Evolutionary conservation across 2,797 vertebrate species (phyloP).

Genomic region (Macropus fuliginosus): DNA sequence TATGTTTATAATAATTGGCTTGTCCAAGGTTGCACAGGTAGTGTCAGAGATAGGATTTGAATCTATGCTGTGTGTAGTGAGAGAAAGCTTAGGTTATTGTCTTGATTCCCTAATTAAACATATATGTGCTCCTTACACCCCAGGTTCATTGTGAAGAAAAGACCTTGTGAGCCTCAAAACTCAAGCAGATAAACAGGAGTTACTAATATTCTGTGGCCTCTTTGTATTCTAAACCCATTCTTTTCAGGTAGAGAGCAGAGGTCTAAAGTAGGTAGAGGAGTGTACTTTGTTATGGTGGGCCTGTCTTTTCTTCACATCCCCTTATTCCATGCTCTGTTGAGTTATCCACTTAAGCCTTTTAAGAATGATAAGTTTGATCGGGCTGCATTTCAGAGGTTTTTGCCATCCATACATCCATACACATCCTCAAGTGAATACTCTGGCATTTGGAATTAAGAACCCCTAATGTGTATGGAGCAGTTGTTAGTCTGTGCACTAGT

Average conservation of each 20-base stretch:
- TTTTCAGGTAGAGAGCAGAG: constrained; percentile 35
- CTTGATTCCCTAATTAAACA: neutral
- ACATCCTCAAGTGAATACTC: neutral
- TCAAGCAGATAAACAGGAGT: neutral
- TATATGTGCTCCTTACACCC: neutral
- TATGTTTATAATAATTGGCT: neutral
- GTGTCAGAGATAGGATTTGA: neutral
- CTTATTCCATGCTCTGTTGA: neutral
- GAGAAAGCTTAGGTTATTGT: neutral
- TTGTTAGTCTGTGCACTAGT: neutral
- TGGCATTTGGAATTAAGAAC: neutral
- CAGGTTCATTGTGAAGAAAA: neutral
- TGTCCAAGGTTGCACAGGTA: neutral
- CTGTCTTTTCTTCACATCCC: neutral
- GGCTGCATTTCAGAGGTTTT: neutral
- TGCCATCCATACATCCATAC: neutral
- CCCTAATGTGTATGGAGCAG: neutral
- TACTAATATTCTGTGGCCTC: constrained; percentile 23
- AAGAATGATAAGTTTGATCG: neutral
- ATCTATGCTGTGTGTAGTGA: neutral
- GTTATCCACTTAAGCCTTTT: neutral
- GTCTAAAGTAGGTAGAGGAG: neutral
- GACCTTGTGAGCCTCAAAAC: neutral
- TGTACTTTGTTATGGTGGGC: neutral
- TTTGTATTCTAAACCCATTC: neutral